Conservation (phyloP, 2,113 vertebrate species). For the Psephotus haematonotus region DNA sequence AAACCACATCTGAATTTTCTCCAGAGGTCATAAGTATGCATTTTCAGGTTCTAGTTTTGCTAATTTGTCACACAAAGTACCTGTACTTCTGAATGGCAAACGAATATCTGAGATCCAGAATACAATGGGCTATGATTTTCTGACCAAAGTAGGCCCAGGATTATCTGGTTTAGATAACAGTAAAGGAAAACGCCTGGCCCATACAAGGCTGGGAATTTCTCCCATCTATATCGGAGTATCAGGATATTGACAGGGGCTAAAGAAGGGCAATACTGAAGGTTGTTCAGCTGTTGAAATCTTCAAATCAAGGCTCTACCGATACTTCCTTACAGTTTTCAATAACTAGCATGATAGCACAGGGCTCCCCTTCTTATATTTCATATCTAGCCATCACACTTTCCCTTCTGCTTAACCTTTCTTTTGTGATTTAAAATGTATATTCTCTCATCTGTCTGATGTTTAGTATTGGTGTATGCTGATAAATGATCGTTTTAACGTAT, state of each 20-base stretch:
- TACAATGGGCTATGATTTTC: neutral
- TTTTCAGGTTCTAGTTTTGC: neutral
- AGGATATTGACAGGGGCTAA: neutral
- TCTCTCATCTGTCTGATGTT: neutral
- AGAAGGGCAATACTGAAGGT: neutral
- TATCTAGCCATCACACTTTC: neutral
- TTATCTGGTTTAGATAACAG: neutral
- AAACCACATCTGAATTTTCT: neutral
- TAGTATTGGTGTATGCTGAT: neutral
- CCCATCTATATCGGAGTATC: neutral
- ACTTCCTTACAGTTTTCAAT: neutral
- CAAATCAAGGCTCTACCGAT: neutral
- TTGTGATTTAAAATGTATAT: slow-evolving; percentile 6
- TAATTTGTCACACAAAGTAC: neutral
- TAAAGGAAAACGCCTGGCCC: neutral
- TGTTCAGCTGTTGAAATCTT: neutral
- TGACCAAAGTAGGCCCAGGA: neutral
- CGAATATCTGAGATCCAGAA: neutral
- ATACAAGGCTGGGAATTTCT: neutral
- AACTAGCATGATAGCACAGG: neutral
- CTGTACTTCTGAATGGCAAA: neutral
- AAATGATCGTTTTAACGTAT: neutral
- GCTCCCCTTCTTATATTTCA: neutral
- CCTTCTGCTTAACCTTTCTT: neutral
- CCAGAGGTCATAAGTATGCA: neutral